A percentile compares a stretch with the other conserved stretches of the same genome.
phyloP scores from a whole-genome alignment of 2,888 invertebrate species.

The Ariolimax columbianus region DNA sequence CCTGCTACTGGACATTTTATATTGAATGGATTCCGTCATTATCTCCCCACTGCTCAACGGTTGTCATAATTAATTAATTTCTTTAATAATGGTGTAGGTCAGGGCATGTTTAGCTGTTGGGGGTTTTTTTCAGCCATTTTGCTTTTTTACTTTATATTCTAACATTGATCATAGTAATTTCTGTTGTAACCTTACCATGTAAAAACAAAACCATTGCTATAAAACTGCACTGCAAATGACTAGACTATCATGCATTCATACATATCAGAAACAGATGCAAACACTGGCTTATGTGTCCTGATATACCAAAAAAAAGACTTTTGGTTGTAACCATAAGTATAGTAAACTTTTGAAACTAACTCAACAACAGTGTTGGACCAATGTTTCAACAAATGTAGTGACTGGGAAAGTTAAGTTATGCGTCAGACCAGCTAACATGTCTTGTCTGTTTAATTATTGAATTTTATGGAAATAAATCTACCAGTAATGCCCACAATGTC shows the following conservation, averaged over 20 bases:
- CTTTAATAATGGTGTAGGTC: not conserved
- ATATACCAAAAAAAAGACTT: no score
- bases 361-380: no score
- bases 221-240: no score
- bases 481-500: not conserved
- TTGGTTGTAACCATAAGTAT: no score
- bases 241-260: no score
- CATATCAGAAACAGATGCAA: no score
- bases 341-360: no score
- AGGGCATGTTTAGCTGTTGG: not conserved
- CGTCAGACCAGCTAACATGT: no score
- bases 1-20: not conserved
- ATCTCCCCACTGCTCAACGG: conserved; percentile 22
- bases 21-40: not conserved
- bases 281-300: no score
- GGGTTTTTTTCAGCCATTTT: not conserved
- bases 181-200: not conserved
- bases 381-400: no score
- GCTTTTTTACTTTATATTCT: not conserved
- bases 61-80: conserved; percentile 1
- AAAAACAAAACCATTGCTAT: not conserved
- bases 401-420: no score
- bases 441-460: not conserved
- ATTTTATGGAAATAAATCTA: not conserved
- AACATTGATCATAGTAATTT: not conserved